A percentile compares a stretch with the other conserved stretches of the same genome.
Evolutionary conservation across 2,113 vertebrate species (phyloP).

Genomic region (Anolis carolinensis): DNA sequence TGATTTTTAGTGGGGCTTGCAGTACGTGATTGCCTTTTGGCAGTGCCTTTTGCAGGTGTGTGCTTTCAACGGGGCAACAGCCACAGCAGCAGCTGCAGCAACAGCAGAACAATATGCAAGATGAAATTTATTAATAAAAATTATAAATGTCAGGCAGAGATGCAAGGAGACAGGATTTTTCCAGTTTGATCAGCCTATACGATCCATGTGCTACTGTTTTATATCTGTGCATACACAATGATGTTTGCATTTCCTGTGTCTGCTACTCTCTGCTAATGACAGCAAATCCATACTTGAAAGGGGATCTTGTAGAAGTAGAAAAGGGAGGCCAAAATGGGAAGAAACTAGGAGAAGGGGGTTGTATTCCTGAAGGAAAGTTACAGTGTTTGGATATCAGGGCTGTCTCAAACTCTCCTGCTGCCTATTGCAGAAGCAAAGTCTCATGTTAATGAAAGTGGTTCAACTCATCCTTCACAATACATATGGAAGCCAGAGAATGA

Average conservation of each 20-base stretch:
- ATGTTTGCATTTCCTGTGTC: background rate
- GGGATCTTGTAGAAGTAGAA: no score
- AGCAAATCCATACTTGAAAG: background rate
- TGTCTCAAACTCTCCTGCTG: no score
- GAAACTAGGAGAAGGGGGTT: no score
- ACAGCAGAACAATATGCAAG: background rate
- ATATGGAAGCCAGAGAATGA: no score
- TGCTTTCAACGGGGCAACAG: conserved; percentile 18
- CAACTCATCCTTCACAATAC: no score
- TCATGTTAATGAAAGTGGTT: no score
- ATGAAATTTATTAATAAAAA: conserved; percentile 46
- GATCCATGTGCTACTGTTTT: background rate
- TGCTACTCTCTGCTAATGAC: background rate
- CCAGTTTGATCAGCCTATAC: background rate
- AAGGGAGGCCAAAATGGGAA: no score
- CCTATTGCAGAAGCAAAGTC: no score
- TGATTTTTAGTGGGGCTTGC: conserved; percentile 62
- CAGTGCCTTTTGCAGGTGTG: conserved; percentile 66
- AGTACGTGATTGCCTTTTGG: conserved; percentile 60
- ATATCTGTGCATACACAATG: background rate
- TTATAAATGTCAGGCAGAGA: conserved; percentile 27
- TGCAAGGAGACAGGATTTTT: background rate
- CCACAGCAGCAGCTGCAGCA: background rate
- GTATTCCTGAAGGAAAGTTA: no score
- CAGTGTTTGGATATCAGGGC: no score